Percentiles rank a stretch among this genome's conserved stretches.
These are phyloP conservation scores for Styela plicata DNA, from an alignment of 23 tunicate species.

Conservation along the genomic window DNA sequence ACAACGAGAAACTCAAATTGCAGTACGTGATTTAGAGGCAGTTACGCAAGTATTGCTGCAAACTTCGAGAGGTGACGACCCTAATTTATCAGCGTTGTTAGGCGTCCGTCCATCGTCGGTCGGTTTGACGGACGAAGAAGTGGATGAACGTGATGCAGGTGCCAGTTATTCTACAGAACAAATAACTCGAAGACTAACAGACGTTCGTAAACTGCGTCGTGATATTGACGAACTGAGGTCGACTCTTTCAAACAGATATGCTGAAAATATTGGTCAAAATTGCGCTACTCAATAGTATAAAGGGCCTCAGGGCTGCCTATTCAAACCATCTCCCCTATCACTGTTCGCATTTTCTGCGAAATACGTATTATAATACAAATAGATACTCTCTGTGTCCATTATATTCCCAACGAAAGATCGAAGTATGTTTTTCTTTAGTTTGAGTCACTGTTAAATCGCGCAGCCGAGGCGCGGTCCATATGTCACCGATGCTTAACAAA, in stretches of 20 bases:
- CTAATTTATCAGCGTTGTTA: conserved; percentile 68
- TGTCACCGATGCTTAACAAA: too few relatives aligned
- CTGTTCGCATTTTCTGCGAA: too few relatives aligned
- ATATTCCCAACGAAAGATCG: too few relatives aligned
- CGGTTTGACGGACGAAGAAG: conserved; percentile 24
- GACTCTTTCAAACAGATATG: conserved; percentile 64
- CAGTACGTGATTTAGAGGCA: conserved; percentile 59
- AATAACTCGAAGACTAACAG: conserved; percentile 23
- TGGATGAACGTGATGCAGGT: conserved; percentile 1
- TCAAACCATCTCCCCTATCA: too few relatives aligned
- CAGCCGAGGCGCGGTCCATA: too few relatives aligned
- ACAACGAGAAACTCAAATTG: conserved; percentile 53
- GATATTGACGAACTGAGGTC: conserved; percentile 77
- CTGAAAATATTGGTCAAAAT: conserved; percentile 75
- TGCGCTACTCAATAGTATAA: conserved; percentile 55
- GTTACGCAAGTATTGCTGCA: conserved; percentile 70
- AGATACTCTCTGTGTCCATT: too few relatives aligned
- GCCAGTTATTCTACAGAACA: conserved; percentile 26
- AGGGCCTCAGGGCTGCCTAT: too few relatives aligned
- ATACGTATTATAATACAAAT: too few relatives aligned
- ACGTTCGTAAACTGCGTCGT: conserved; percentile 50
- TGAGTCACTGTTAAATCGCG: too few relatives aligned
- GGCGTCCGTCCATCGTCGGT: conserved; percentile 44
- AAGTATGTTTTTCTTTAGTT: too few relatives aligned
- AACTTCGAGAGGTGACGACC: conserved; percentile 65